Evolutionary conservation across 2,797 vertebrate species (phyloP).

Genomic region (Protosalanx chinensis): DNA sequence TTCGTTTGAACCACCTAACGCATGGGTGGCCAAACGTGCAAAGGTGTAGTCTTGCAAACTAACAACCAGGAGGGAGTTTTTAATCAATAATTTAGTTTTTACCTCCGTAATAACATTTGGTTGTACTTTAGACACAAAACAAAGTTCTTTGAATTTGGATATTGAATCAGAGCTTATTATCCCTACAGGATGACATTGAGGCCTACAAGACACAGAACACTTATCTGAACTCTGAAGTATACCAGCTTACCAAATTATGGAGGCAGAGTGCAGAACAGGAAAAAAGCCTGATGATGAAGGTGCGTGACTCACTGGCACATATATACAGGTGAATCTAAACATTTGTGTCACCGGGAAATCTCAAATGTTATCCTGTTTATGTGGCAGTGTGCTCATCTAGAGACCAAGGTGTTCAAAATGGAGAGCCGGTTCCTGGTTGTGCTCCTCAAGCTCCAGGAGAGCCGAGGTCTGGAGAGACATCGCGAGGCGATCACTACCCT

Average conservation of each 20-base stretch:
- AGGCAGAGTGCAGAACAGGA: conserved; percentile 76
- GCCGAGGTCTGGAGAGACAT: conserved; percentile 56
- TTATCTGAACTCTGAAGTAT: conserved; percentile 84
- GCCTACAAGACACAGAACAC: conserved; percentile 83
- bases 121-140: too few species aligned
- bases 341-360: background rate
- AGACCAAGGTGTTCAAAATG: conserved; percentile 80
- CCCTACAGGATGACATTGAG: conserved; percentile 79
- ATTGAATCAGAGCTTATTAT: background rate
- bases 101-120: too few species aligned
- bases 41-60: too few species aligned
- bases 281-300: conserved; percentile 78
- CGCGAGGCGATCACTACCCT: conserved; percentile 68
- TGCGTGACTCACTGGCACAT: conserved; percentile 41
- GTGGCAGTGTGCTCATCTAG: conserved; percentile 76
- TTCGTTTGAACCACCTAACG: background rate
- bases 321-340: background rate
- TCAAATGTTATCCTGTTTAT: background rate
- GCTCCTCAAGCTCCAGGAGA: conserved; percentile 76
- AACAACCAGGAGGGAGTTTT: too few species aligned
- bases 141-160: background rate
- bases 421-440: conserved; percentile 81
- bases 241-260: conserved; percentile 82
- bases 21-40: too few species aligned
- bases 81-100: too few species aligned